Base-by-base conservation (phyloP, 2,113 vertebrate genomes). In the Grammomys surdaster region DNA sequence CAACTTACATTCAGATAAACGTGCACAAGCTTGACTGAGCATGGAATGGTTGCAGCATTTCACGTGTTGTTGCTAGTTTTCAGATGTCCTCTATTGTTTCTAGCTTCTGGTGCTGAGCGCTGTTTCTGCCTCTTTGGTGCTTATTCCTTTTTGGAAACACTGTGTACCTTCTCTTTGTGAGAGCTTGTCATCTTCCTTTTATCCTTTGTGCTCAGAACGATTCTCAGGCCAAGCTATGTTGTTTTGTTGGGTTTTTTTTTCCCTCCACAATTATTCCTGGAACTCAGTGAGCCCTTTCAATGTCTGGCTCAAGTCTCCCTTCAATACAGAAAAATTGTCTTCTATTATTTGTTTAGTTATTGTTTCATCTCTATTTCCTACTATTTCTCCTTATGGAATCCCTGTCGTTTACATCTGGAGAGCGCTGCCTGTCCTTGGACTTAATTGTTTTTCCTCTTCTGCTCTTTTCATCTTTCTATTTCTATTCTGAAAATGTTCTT, bases 201-300 rank as follows among this genome's bases (percentile, higher is more conserved):
- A 94, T 94, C 51, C 20, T 94, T 89, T 78, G 72, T 80, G 31
- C 51, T 95, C 56, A 90, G 60, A 75, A 82, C 84, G 40, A 92
- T 78, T 90, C 67, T 75, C 0, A 16, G 33, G 56, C 58, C 19
- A 67, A 26, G 51, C n/a, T 76, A 78, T 26, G 33, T 54, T 96
- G 58, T 73, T 90, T 78, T 73, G 63, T 89, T 43, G 77, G 19
- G 19, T 28, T 46, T 54, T 19, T 91, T 2, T 31, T 63, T 36
- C 46, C 26, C 10, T 31, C 28, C 24, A 77, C 7, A 96, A 67
- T 67, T 56, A 87, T 89, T 82, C 31, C 72, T 88, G 16, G 81
- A 95, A 91, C 22, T 92, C 77, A 87, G 58, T 84, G 60, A 95
- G 36, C 17, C n/a, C 43, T 97, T 96, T 96, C 46, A 87, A 86